Base-by-base conservation (phyloP, 1,140 invertebrate species). In the Philotrypesis tridentata region DNA sequence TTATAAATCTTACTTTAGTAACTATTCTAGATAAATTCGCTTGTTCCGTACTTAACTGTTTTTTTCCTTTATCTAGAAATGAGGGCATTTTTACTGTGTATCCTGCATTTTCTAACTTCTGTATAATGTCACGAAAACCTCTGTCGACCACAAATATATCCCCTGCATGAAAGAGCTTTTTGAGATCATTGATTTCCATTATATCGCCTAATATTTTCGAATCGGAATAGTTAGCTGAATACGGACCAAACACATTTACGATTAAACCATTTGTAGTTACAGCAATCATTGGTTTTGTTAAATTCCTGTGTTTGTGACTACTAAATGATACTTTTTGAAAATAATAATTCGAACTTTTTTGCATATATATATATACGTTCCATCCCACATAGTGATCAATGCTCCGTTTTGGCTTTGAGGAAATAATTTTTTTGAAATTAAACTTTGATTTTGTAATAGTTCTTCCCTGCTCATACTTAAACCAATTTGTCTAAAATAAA, bases 21-120 rank as follows among this genome's bases (percentile, higher is more conserved):
- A 63, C 61, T 23, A 63, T 23, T 25, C 61, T 63, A n/a, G 21
- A 23, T 9, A 7, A 23, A 23, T 63, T 63, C 4, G 61, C 61
- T 63, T 63, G 21, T 25, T 63, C 23, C 6, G 61, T 63, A 23
- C 14, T 23, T 9, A 63, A 63, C 23, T 63, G 61, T n/a, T 9
- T 63, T 63, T 63, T 63, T 25, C 23, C 23, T 63, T 63, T 63
- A 9, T n/a, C 21, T 3, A 63, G 21, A 25, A 63, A 63, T 9
- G n/a, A n/a, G 5, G 61, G 61, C 61, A 63, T 63, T 63, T 63
- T 23, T n/a, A 11, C 11, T n/a, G 11, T 48, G 21, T 14, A 25
- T 14, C 63, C 55, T 79, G 17, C 67, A 55, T n/a, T 48, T 79
- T 68, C 37, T n/a, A 73, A n/a, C 25, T 73, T 37, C 21, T 17